A percentile compares a stretch with the other conserved stretches of the same genome.
Evolutionary conservation across 2,888 invertebrate genomes (phyloP).

Genomic region (Drosophila kambysellisi): DNA sequence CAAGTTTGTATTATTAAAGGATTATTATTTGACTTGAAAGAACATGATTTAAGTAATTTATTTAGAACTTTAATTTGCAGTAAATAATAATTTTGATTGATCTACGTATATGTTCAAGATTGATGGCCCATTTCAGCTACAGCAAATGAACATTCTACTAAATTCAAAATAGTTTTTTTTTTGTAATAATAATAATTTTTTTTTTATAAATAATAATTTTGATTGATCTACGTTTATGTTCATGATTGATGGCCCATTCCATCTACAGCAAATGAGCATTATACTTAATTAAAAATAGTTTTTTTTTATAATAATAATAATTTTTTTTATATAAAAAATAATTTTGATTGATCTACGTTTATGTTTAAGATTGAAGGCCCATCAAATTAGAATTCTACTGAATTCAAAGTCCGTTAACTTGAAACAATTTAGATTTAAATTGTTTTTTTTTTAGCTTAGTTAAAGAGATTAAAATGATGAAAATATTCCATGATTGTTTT

Average conservation of each 20-base stretch:
- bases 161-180: neutral
- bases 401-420: neutral
- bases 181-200: neutral
- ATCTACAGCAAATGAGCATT: neutral
- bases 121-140: neutral
- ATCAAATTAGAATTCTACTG: neutral
- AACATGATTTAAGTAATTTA: neutral
- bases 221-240: too few relatives aligned
- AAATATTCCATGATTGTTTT: constrained; percentile 7
- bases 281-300: neutral
- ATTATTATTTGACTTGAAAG: neutral
- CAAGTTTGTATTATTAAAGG: neutral
- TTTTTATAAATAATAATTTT: too few relatives aligned
- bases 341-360: too few relatives aligned
- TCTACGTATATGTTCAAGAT: neutral
- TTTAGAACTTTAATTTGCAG: neutral
- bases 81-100: neutral
- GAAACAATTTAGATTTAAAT: neutral
- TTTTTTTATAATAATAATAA: neutral
- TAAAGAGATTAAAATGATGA: neutral
- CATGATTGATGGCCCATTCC: neutral
- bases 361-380: neutral
- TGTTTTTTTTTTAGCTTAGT: neutral
- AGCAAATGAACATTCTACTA: neutral
- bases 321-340: too few relatives aligned